Percentiles rank a stretch among this genome's conserved stretches.
Evolutionary conservation across 2,113 vertebrate genomes (phyloP).

Genomic region (Zingel zingel): DNA sequence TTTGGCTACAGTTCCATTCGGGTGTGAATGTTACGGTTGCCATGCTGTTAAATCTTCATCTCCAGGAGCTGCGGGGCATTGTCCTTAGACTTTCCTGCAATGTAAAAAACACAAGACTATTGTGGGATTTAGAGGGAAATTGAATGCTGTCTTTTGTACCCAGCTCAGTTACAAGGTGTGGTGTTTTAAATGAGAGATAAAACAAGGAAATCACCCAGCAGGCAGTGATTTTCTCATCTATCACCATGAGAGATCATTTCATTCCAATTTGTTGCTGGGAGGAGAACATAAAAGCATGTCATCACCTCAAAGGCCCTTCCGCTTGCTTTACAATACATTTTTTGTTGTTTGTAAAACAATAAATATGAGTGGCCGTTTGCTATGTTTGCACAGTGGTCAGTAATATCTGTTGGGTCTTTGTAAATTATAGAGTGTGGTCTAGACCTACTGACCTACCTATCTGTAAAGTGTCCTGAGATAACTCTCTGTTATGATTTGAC

Average conservation of each 20-base stretch:
- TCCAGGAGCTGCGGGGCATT: conserved; percentile 36
- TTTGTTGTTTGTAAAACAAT: conserved; percentile 56
- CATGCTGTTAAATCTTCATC: conserved; percentile 53
- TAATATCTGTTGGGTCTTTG: too few species aligned
- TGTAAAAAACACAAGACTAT: conserved; percentile 44
- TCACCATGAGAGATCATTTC: conserved; percentile 76
- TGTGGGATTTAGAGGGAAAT: conserved; percentile 67
- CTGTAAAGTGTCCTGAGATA: too few species aligned
- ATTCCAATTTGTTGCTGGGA: conserved; percentile 76
- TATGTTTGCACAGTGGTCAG: conserved; percentile 43
- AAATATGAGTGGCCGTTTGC: conserved; percentile 47
- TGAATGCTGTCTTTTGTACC: conserved; percentile 65
- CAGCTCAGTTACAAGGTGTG: conserved; percentile 40
- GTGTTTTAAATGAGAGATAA: conserved; percentile 68
- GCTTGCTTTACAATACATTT: conserved; percentile 47
- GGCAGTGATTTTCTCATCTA: conserved; percentile 70
- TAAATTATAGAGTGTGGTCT: too few species aligned
- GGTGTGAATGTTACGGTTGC: conserved; percentile 39
- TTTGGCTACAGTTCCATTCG: conserved; percentile 37
- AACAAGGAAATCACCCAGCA: conserved; percentile 66
- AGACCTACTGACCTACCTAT: too few species aligned
- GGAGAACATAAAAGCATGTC: conserved; percentile 69
- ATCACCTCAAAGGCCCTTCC: conserved; percentile 60
- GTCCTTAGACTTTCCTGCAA: conserved; percentile 50
- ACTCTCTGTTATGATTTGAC: too few species aligned